Base-by-base conservation (phyloP, 1,140 invertebrate genomes). In the Scaptomyza hsui region DNA sequence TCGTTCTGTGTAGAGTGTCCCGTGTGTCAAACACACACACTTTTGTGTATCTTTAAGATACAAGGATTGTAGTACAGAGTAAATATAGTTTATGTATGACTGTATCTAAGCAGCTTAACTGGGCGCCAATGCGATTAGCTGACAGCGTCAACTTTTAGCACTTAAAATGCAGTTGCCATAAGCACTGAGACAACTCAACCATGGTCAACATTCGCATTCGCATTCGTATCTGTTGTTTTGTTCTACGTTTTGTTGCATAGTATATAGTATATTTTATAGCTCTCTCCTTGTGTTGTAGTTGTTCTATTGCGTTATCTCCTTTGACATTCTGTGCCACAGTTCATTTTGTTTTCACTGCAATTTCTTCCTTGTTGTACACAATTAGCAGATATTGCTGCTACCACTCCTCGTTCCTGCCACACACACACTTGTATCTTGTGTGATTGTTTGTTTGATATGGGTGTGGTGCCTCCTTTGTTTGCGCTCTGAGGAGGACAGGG, bases 331-430 rank as follows among this genome's bases (percentile, higher is more conserved):
- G 61, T 59, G 75, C 63, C 81, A 86, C 72, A 78, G 73, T 75
- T 71, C 82, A 77, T 74, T 85, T 86, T 86, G 81, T 85, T 85
- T 85, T 85, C 80, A 67, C 81, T 86, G 78, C 81, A 86, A 86
- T 86, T 88, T 86, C 81, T 81, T 88, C 64, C 64, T 86, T 86
- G 81, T 81, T 86, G 82, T 86, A 86, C 81, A 86, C 81, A 88
- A 86, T 86, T 86, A 86, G 75, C 77, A 86, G 81, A 65, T 72
- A 78, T 86, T 78, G 73, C 64, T 53, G 47, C 26, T 26, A 13
- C 15, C 15, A 56, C 42, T 56, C 24, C 13, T 18, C 15, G 35
- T 32, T 24, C 15, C 12, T 21, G 26, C 10, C 44, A 45, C 19
- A 16, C n/a, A 18, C 9, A 13, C n/a, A 15, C 6, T n/a, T n/a